Conservation (phyloP, 2,113 vertebrate genomes). For the Paracanthobrama guichenoti region DNA sequence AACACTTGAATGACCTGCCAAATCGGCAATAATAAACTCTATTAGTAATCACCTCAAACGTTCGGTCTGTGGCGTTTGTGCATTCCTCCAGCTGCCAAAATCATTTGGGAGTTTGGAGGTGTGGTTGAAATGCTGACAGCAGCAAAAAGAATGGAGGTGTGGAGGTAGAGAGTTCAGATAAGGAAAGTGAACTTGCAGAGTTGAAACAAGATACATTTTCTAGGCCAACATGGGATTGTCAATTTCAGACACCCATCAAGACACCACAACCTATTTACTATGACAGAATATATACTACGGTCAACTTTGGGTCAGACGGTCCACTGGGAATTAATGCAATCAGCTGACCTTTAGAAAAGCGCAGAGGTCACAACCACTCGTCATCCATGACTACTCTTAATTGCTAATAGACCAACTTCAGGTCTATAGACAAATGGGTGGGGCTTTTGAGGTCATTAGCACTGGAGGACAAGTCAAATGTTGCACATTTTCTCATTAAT, state of each 20-base stretch:
- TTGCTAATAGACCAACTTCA: slow-evolving; percentile 20
- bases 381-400: not conserved
- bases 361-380: slow-evolving; percentile 9
- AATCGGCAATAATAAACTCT: slow-evolving; percentile 33
- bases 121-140: slow-evolving; percentile 22
- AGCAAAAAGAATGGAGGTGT: slow-evolving; percentile 35
- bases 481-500: not conserved
- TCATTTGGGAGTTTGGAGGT: slow-evolving; percentile 34
- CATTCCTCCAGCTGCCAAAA: slow-evolving; percentile 18
- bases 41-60: slow-evolving; percentile 44
- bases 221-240: not conserved
- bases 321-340: slow-evolving; percentile 34
- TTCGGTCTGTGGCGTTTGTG: not conserved
- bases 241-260: slow-evolving; percentile 22
- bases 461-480: not conserved
- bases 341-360: slow-evolving; percentile 20
- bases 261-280: slow-evolving; percentile 1
- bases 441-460: not conserved
- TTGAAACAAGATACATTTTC: not conserved
- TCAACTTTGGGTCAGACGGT: not conserved
- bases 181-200: slow-evolving; percentile 36
- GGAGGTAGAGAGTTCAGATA: slow-evolving; percentile 32
- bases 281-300: slow-evolving; percentile 17
- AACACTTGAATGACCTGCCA: slow-evolving; percentile 37
- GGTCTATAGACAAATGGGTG: not conserved